A percentile compares a stretch with the other conserved stretches of the same genome.
Conservation (phyloP, 2,888 invertebrate species). For the Reticulitermes lucifugus region DNA sequence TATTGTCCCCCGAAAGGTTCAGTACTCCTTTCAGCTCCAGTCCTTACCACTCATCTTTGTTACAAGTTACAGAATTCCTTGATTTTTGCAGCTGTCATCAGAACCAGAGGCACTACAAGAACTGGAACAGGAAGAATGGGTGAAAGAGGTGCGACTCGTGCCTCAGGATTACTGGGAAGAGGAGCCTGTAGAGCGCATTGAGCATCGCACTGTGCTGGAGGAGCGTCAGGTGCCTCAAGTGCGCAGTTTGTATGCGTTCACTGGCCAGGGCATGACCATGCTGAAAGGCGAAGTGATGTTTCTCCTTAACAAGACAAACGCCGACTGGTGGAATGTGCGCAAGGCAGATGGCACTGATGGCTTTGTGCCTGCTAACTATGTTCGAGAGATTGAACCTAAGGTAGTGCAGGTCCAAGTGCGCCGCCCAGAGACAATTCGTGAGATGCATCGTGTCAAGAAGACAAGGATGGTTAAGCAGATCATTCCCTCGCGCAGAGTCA, state of each 20-base stretch:
- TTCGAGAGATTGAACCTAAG: slow-evolving; percentile 90
- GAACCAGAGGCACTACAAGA: slow-evolving; percentile 73
- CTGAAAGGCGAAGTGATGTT: slow-evolving; percentile 93
- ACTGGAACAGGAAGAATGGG: slow-evolving; percentile 78
- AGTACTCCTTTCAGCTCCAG: no score
- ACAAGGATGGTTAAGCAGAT: slow-evolving; percentile 88
- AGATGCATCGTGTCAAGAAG: slow-evolving; percentile 89
- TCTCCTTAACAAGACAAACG: slow-evolving; percentile 93
- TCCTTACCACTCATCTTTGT: no score
- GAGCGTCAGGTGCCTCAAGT: slow-evolving; percentile 90
- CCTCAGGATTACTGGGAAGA: slow-evolving; percentile 95
- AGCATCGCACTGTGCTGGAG: slow-evolving; percentile 88
- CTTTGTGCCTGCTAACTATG: slow-evolving; percentile 98
- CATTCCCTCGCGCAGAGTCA: slow-evolving; percentile 76
- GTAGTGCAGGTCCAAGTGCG: slow-evolving; percentile 82
- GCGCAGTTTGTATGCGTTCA: slow-evolving; percentile 82
- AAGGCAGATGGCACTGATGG: slow-evolving; percentile 93
- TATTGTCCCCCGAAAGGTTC: no score
- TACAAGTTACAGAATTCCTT: no score
- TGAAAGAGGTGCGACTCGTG: slow-evolving; percentile 83
- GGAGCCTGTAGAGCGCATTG: slow-evolving; percentile 86
- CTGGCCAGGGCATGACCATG: slow-evolving; percentile 92
- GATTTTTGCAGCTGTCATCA: slow-evolving; percentile 65
- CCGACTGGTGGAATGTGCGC: slow-evolving; percentile 99
- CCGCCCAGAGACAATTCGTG: slow-evolving; percentile 85